These are phyloP conservation scores for Coelopa frigida DNA, from an alignment of 1,140 invertebrate species.

Conservation along the genomic window DNA sequence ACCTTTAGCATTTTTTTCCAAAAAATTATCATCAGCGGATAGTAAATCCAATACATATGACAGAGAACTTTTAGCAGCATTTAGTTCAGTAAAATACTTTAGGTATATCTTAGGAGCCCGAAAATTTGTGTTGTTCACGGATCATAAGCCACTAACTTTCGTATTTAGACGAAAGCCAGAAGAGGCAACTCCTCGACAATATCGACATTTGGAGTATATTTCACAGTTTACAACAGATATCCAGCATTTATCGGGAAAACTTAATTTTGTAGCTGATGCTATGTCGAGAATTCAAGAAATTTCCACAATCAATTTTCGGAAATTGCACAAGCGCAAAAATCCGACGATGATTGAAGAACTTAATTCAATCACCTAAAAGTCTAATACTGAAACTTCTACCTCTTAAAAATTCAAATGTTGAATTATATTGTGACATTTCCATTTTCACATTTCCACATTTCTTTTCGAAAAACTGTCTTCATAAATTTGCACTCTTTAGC, in stretches of 20 bases:
- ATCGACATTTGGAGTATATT: constrained; percentile 40
- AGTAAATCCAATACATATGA: constrained; percentile 34
- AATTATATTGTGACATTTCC: constrained; percentile 10
- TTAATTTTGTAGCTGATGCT: constrained; percentile 37
- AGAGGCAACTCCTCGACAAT: constrained; percentile 15
- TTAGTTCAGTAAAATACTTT: constrained; percentile 31
- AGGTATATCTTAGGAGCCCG: constrained; percentile 30
- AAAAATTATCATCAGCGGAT: constrained; percentile 17
- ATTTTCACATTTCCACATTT: neutral
- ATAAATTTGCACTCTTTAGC: neutral
- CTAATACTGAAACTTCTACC: neutral
- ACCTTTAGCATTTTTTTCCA: constrained; percentile 29
- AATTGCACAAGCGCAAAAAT: neutral
- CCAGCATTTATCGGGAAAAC: constrained; percentile 28
- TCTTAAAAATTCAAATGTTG: neutral
- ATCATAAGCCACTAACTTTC: constrained; percentile 44
- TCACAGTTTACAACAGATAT: constrained; percentile 39
- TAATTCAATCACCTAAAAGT: neutral
- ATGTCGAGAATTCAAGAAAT: constrained; percentile 21
- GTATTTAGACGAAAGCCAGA: constrained; percentile 18
- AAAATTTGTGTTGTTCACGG: constrained; percentile 32
- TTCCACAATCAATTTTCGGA: neutral
- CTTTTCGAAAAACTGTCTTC: neutral
- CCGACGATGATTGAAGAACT: neutral
- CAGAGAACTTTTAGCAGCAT: constrained; percentile 36